Base-by-base conservation (phyloP, 2,888 invertebrate species). In the Leptopilina drosophilae region DNA sequence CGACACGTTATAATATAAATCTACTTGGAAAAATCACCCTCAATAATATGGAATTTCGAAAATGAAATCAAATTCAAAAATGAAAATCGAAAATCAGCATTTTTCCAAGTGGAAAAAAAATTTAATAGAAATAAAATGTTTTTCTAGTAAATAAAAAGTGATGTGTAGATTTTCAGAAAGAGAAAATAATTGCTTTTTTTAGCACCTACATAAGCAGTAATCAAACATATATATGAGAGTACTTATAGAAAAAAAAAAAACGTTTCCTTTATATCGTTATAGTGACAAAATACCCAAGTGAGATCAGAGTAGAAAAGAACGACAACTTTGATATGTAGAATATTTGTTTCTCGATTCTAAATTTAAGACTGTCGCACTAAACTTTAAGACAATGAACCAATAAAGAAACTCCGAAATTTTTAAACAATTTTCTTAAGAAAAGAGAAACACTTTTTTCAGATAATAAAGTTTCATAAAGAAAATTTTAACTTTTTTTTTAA, bases 331-430 rank as follows among this genome's bases (percentile, higher is more conserved):
- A 73, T 62, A 59, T 59, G n/a, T 69, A 69, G 49, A 67, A 73
- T 56, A 56, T 73, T 73, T 33, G 40, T 56, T 73, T 73, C n/a
- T 73, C 33, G 73, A 73, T 73, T 73, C 33, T 56, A 73, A 73
- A 73, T 73, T 73, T 11, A 59, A 73, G 73, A 73, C 73, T 73
- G 73, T 73, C 56, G 33, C 33, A 73, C 73, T 73, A 73, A 73
- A 40, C 56, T 73, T 73, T 59, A 73, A 73, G 73, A 56, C 56
- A 53, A 73, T 73, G 33, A 73, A 73, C 33, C 40, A 15, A 73
- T 26, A 69, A 53, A 33, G 56, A 56, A n/a, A 7, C 56, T 33
- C 73, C 53, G 56, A n/a, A 73, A 33, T 73, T 9, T 26, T 64
- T 3, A 14, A 33, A 33, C 5, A 12, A 12, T 26, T 64, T 64